Base-by-base conservation (phyloP, 53 echinoderm and acorn worm genomes). In the Henricia sp. region DNA sequence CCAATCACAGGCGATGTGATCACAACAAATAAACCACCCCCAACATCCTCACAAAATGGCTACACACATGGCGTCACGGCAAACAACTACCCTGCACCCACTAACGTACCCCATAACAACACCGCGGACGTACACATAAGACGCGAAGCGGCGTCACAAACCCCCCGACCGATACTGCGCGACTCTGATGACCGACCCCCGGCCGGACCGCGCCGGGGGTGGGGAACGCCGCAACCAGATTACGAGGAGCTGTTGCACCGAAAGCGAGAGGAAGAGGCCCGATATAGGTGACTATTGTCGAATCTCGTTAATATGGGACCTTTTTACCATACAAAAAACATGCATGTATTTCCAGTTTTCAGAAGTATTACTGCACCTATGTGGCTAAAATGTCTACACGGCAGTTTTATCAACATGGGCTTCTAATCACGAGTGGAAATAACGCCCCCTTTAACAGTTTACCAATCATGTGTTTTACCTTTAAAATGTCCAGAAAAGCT, bases 211-310 rank as follows among this genome's bases (percentile, higher is more conserved):
- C 97, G 94, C 67, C 86, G 85, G 39, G 97, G 97, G 11, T 97
- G 97, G 97, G 93, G 92, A 10, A 94, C 94, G n/a, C 97, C 97
- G 21, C 88, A 94, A 67, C 93, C 93, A 11, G 93, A 97, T 14
- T 97, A 97, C 62, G 94, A 97, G 30, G 97, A 97, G 27, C 0
- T 97, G 35, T 58, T 97, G 70, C 70, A 92, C 43, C 40, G 92
- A 14, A 94, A 87, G 37, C 74, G 92, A 52, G 92, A 92, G 17
- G 97, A 97, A 59, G 97, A 97, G 72, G 66, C 90, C 35, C 78
- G 97, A 77, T 97, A 97, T 56, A 92, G 95, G 95, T 95, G 50
- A 28, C n/a, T n/a, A n/a, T n/a, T n/a, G n/a, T n/a, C n/a, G 52
- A 26, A 16, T 38, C 3, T 16, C 2, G n/a, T n/a, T n/a, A n/a